Conservation (phyloP, 2,797 vertebrate genomes). For the Scleropages formosus region DNA sequence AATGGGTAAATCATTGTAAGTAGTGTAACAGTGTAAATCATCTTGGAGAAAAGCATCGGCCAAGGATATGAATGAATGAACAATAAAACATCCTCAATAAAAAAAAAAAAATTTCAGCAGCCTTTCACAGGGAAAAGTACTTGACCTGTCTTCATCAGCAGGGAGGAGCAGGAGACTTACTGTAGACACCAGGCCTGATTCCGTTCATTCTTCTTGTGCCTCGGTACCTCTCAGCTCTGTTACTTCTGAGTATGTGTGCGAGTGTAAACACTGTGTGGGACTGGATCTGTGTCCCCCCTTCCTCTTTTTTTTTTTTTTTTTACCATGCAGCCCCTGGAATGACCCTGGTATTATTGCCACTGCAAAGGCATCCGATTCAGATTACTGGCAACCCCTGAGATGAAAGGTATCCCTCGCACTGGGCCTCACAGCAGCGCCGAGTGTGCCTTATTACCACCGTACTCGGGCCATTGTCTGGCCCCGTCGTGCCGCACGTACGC, state of each 20-base stretch:
- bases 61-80: too few species aligned
- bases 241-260: neutral
- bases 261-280: neutral
- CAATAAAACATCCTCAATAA: too few species aligned
- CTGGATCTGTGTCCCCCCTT: slow-evolving; percentile 9
- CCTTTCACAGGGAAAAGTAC: too few species aligned
- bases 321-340: neutral
- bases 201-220: too few species aligned
- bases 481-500: too few species aligned
- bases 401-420: slow-evolving; percentile 9
- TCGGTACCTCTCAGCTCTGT: too few species aligned
- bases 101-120: too few species aligned
- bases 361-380: slow-evolving; percentile 15
- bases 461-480: neutral
- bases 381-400: slow-evolving; percentile 1
- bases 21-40: too few species aligned
- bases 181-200: too few species aligned
- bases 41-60: neutral
- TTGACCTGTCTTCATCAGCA: too few species aligned
- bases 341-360: neutral
- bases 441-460: neutral
- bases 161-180: too few species aligned
- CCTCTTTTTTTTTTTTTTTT: slow-evolving; percentile 10
- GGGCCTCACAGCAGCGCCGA: neutral
- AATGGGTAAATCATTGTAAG: too few species aligned